phyloP scores from a whole-genome alignment of 2,888 invertebrate species.

The Lagria hirta region DNA sequence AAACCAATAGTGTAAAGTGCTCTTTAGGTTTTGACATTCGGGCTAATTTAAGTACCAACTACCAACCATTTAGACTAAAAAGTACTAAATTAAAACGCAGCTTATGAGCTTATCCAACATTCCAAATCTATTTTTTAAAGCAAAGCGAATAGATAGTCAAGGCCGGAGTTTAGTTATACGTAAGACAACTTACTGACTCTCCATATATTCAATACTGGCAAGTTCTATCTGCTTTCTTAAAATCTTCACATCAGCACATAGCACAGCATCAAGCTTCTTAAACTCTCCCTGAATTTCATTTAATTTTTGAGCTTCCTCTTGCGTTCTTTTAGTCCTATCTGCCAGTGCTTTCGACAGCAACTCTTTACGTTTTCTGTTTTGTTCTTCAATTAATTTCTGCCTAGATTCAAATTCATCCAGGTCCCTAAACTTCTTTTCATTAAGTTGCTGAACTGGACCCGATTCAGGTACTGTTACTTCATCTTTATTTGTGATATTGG shows the following conservation, averaged over 20 bases:
- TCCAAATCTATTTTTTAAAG: not conserved
- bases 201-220: slow-evolving; percentile 70
- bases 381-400: slow-evolving; percentile 76
- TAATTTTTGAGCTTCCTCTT: slow-evolving; percentile 66
- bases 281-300: slow-evolving; percentile 66
- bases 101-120: not conserved
- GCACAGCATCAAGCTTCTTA: slow-evolving; percentile 64
- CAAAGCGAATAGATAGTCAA: not conserved
- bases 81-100: not conserved
- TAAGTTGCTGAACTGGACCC: slow-evolving; percentile 13
- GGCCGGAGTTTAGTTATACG: not conserved
- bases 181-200: slow-evolving; percentile 67
- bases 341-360: slow-evolving; percentile 72
- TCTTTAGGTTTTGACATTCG: not conserved
- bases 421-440: slow-evolving; percentile 58
- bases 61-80: not conserved
- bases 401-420: slow-evolving; percentile 69
- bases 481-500: too few species aligned
- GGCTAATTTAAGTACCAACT: not conserved
- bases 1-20: not conserved
- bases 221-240: slow-evolving; percentile 75
- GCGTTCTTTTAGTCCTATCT: slow-evolving; percentile 74
- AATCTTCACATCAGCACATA: slow-evolving; percentile 75
- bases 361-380: slow-evolving; percentile 75
- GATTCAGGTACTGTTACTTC: not conserved